Conservation (phyloP, 2,113 vertebrate species). For the Sceloporus tristichus region DNA sequence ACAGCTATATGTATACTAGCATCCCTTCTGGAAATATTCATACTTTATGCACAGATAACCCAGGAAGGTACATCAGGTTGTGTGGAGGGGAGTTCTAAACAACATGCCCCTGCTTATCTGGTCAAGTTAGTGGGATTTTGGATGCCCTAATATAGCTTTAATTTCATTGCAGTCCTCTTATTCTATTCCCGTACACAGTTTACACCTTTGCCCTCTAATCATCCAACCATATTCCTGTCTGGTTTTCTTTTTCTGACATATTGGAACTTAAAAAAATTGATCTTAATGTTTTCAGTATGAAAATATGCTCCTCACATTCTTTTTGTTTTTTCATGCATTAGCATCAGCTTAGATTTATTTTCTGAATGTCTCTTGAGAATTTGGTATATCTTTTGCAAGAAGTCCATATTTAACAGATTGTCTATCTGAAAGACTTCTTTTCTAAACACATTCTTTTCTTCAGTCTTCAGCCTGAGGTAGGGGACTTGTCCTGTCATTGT, state of each 20-base stretch:
- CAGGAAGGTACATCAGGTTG: too few relatives aligned
- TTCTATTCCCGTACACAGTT: not conserved
- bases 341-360: not conserved
- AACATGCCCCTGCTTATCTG: not conserved
- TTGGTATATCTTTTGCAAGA: not conserved
- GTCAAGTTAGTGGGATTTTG: not conserved
- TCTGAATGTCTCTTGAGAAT: not conserved
- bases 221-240: not conserved
- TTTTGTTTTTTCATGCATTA: not conserved
- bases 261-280: not conserved
- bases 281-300: not conserved
- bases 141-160: too few relatives aligned
- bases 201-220: not conserved
- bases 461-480: not conserved
- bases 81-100: too few relatives aligned
- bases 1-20: too few relatives aligned
- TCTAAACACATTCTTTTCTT: not conserved
- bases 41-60: too few relatives aligned
- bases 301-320: not conserved
- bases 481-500: not conserved
- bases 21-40: too few relatives aligned
- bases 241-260: not conserved
- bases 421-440: not conserved
- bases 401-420: not conserved
- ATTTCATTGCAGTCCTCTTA: not conserved